Evolutionary conservation across 1,140 invertebrate species (phyloP).

Genomic region (Temnothorax longispinosus): DNA sequence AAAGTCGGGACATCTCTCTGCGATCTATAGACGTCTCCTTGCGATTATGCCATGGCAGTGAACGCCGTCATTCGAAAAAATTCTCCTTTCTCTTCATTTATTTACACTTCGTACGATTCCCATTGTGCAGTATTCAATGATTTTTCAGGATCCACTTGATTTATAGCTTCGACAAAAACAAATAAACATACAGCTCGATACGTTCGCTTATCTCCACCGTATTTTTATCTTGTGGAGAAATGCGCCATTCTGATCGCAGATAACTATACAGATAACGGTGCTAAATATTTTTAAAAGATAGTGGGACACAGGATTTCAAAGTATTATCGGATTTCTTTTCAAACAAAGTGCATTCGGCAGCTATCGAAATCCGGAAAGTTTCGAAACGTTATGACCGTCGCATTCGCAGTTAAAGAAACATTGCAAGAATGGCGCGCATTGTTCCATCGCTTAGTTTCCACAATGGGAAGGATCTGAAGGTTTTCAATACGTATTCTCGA

Average conservation of each 20-base stretch:
- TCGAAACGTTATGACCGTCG: slow-evolving; percentile 22
- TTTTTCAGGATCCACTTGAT: slow-evolving; percentile 26
- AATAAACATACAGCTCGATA: slow-evolving; percentile 7
- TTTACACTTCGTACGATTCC: slow-evolving; percentile 21
- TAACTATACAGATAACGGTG: background rate
- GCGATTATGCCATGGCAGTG: background rate
- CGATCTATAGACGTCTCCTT: slow-evolving; percentile 34
- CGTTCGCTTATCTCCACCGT: background rate
- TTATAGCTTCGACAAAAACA: background rate
- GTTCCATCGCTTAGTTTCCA: slow-evolving; percentile 67
- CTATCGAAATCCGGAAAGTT: slow-evolving; percentile 18
- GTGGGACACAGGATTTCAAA: slow-evolving; percentile 54
- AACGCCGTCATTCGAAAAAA: slow-evolving; percentile 11
- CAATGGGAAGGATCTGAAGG: slow-evolving; percentile 56
- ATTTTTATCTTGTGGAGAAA: slow-evolving; percentile 13
- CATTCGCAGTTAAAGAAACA: slow-evolving; percentile 64
- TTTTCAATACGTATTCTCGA: slow-evolving; percentile 59
- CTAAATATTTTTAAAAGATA: slow-evolving; percentile 13
- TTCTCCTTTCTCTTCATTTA: slow-evolving; percentile 3
- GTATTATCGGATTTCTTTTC: slow-evolving; percentile 70
- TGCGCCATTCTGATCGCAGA: slow-evolving; percentile 1
- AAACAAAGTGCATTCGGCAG: slow-evolving; percentile 33
- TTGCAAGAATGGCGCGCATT: slow-evolving; percentile 68
- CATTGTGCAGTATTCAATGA: slow-evolving; percentile 13
- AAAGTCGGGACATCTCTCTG: slow-evolving; percentile 31